Percentiles rank a stretch among this genome's conserved stretches.
Evolutionary conservation across 2,797 vertebrate genomes (phyloP).

Genomic region (Denticeps clupeoides): DNA sequence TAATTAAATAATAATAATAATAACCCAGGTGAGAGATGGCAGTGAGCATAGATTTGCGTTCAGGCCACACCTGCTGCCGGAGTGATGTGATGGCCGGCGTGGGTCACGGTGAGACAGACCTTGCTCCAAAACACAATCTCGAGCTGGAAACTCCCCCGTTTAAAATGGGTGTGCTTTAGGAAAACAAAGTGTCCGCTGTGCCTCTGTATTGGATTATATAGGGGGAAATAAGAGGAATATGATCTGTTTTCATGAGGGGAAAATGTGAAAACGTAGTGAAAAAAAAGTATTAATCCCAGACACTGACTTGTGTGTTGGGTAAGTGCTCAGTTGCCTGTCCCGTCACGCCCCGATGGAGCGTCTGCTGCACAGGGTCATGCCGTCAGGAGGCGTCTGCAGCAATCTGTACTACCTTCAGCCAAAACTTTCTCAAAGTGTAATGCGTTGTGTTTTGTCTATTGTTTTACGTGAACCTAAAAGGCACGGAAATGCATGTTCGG

Average conservation of each 20-base stretch:
- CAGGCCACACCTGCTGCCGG: too few relatives aligned
- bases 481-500: too few relatives aligned
- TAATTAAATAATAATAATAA: too few relatives aligned
- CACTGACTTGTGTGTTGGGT: slow-evolving; percentile 6
- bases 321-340: slow-evolving; percentile 25
- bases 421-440: too few relatives aligned
- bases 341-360: slow-evolving; percentile 42
- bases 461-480: too few relatives aligned
- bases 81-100: too few relatives aligned
- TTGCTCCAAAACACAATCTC: too few relatives aligned
- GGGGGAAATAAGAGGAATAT: neutral
- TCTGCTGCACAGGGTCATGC: slow-evolving; percentile 32
- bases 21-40: too few relatives aligned
- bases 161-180: neutral
- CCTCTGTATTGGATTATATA: neutral
- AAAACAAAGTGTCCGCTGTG: neutral
- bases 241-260: neutral
- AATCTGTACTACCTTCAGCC: too few relatives aligned
- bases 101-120: too few relatives aligned
- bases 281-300: slow-evolving; percentile 4
- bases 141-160: neutral
- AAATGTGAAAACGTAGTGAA: neutral
- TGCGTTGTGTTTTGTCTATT: too few relatives aligned
- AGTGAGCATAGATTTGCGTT: too few relatives aligned
- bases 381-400: slow-evolving; percentile 19